Evolutionary conservation across 2,888 invertebrate genomes (phyloP).

Genomic region (Stegophylla sp.): DNA sequence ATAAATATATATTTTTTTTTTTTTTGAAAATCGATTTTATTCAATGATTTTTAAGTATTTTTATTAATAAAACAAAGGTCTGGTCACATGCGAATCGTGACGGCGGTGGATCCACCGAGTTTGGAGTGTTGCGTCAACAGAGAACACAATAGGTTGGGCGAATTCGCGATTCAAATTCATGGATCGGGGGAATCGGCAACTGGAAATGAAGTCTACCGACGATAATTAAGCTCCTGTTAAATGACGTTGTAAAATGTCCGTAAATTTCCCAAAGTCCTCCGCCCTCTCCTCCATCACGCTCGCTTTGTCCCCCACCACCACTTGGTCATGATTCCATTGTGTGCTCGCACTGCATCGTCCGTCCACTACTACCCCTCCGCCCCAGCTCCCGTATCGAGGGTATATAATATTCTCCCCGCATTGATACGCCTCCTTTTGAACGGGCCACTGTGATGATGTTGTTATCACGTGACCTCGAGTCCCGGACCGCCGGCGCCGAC

Average conservation of each 20-base stretch:
- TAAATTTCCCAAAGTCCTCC: background rate
- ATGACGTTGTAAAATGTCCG: slow-evolving; percentile 11
- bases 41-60: too few species aligned
- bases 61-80: too few species aligned
- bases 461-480: background rate
- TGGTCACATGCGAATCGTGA: background rate
- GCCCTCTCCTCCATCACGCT: background rate
- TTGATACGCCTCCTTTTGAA: background rate
- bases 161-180: slow-evolving; percentile 15
- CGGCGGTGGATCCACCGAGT: background rate
- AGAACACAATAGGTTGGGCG: background rate
- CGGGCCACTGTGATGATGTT: background rate
- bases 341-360: background rate
- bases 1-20: too few species aligned
- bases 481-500: background rate
- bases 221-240: slow-evolving; percentile 32
- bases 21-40: too few species aligned
- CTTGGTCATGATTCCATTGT: background rate
- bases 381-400: background rate
- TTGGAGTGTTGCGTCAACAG: slow-evolving; percentile 11
- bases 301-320: background rate
- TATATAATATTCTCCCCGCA: background rate
- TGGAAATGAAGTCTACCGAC: slow-evolving; percentile 8
- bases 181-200: slow-evolving; percentile 15
- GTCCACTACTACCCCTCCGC: background rate